These are phyloP conservation scores for Choreutis nemorana DNA, from an alignment of 2,888 invertebrate genomes.

Conservation along the genomic window DNA sequence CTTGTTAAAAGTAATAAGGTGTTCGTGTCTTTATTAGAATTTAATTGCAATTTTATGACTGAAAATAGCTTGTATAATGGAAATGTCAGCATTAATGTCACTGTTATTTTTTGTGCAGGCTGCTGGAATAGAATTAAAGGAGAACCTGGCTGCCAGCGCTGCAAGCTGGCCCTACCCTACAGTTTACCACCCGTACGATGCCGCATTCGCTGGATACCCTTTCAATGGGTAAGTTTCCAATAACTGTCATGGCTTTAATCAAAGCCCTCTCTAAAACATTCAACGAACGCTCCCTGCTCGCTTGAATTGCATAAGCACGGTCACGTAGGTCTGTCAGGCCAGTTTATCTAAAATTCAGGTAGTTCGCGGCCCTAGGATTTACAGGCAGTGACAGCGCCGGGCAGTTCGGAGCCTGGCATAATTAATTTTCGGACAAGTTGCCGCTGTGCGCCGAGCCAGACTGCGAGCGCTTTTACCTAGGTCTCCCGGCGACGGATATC, in stretches of 20 bases:
- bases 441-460: conserved; percentile 8
- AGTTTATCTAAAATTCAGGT: conserved; percentile 16
- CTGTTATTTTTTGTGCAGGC: conserved; percentile 62
- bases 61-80: conserved; percentile 10
- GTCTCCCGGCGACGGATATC: conserved; percentile 20
- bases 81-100: conserved; percentile 4
- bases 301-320: no score
- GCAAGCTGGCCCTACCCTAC: conserved; percentile 91
- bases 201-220: conserved; percentile 91
- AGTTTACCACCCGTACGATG: conserved; percentile 93
- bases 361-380: conserved; percentile 8
- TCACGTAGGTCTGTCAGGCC: no score
- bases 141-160: conserved; percentile 83
- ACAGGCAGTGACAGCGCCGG: conserved; percentile 11
- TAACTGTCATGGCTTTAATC: no score
- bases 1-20: no score
- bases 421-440: conserved; percentile 28
- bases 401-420: conserved; percentile 18
- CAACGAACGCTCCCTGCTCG: no score
- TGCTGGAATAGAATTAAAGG: conserved; percentile 86
- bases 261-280: no score
- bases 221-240: conserved; percentile 86
- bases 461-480: conserved; percentile 16
- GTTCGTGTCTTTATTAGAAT: no score
- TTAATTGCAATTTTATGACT: no score